These are phyloP conservation scores for Ophioninae sp. DNA, from an alignment of 2,888 invertebrate genomes.

Conservation along the genomic window DNA sequence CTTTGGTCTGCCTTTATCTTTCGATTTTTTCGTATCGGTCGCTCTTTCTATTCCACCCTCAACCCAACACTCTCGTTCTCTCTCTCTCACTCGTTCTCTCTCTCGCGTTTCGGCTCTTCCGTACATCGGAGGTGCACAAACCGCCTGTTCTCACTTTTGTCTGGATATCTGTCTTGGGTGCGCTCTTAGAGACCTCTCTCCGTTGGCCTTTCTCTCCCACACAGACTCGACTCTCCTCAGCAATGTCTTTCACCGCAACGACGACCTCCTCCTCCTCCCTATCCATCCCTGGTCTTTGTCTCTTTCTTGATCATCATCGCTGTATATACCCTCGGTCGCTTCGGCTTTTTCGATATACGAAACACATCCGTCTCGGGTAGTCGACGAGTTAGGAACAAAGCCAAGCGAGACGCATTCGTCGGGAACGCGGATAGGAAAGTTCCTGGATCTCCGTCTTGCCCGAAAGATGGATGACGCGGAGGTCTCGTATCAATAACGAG, in stretches of 20 bases:
- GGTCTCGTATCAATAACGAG: conserved; percentile 55
- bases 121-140: conserved; percentile 19
- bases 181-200: conserved; percentile 49
- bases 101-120: conserved; percentile 25
- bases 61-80: conserved; percentile 15
- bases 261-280: conserved; percentile 7
- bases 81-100: conserved; percentile 22
- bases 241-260: conserved; percentile 44
- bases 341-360: conserved; percentile 6
- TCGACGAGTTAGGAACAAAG: conserved; percentile 10
- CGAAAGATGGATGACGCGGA: conserved; percentile 21
- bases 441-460: conserved; percentile 24
- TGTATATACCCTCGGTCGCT: background rate
- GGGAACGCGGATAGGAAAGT: conserved; percentile 13
- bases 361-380: conserved; percentile 5
- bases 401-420: conserved; percentile 8
- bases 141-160: conserved; percentile 32
- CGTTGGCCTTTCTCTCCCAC: conserved; percentile 43
- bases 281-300: conserved; percentile 5
- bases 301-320: conserved; percentile 5
- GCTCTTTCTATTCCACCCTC: no score
- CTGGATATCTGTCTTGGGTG: conserved; percentile 35
- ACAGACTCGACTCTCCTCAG: conserved; percentile 20
- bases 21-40: conserved; percentile 5
- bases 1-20: conserved; percentile 60